Percentiles rank a stretch among this genome's conserved stretches.
Conservation (phyloP, 2,888 invertebrate species). For the Pollenia griseotomentosa region DNA sequence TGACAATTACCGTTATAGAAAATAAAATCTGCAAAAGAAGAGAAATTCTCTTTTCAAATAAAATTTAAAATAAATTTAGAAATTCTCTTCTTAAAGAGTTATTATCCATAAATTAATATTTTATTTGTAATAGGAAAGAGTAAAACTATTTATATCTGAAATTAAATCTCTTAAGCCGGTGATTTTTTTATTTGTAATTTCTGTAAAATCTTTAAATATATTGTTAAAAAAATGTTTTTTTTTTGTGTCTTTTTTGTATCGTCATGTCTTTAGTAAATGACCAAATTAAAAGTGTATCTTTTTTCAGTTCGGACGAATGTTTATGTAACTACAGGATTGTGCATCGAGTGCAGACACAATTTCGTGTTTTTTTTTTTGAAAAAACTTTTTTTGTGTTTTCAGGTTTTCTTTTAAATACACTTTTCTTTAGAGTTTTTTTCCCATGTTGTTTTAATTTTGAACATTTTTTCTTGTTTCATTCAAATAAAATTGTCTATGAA, state of each 20-base stretch:
- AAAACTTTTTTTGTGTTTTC: conserved; percentile 23
- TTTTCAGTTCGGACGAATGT: conserved; percentile 3
- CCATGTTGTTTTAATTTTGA: conserved; percentile 31
- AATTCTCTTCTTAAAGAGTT: background rate
- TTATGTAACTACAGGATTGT: conserved; percentile 40
- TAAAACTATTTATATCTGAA: background rate
- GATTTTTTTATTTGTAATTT: conserved; percentile 17
- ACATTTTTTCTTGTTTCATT: conserved; percentile 22
- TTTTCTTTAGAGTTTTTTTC: conserved; percentile 26
- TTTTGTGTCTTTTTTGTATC: conserved; percentile 18
- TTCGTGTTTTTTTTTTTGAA: conserved; percentile 6
- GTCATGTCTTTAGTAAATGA: conserved; percentile 52
- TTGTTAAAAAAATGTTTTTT: conserved; percentile 4
- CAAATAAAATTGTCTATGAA: conserved; percentile 59
- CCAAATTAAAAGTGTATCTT: conserved; percentile 58
- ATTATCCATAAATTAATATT: background rate
- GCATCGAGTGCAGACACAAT: conserved; percentile 48
- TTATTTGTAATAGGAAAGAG: conserved; percentile 13
- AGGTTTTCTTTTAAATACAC: conserved; percentile 19
- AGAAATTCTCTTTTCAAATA: background rate
- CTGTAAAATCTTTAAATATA: conserved; percentile 42
- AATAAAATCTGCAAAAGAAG: conserved; percentile 23
- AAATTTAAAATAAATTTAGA: no score
- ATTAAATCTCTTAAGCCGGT: conserved; percentile 18
- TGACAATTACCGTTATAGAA: conserved; percentile 37